Percentiles rank a stretch among this genome's conserved stretches.
Conservation (phyloP, 2,113 vertebrate species). For the Mugil cephalus region DNA sequence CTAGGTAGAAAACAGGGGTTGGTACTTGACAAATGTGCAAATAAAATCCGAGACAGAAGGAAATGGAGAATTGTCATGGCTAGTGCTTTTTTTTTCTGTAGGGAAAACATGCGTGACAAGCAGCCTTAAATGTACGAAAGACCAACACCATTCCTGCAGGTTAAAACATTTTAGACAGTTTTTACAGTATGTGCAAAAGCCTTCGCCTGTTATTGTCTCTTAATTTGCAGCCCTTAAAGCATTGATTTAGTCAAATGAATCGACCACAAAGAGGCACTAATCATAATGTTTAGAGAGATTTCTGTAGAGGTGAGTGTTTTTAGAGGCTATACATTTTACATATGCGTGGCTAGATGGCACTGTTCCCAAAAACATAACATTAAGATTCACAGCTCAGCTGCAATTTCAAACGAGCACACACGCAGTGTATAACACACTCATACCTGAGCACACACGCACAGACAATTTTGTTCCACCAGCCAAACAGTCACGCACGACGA, state of each 20-base stretch:
- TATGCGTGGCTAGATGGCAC: constrained; percentile 63
- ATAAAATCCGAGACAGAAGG: constrained; percentile 4
- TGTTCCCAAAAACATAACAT: constrained; percentile 48
- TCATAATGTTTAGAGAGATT: constrained; percentile 24
- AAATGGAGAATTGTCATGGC: neutral
- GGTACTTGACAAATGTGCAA: constrained; percentile 10
- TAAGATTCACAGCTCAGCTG: constrained; percentile 64
- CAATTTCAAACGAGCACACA: constrained; percentile 21
- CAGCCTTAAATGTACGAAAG: constrained; percentile 14
- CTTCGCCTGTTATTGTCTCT: constrained; percentile 16
- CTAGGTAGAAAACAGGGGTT: neutral
- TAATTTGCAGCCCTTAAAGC: constrained; percentile 66
- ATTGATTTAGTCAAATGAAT: constrained; percentile 40
- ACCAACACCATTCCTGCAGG: constrained; percentile 1
- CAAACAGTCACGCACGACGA: neutral
- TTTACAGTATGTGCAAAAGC: constrained; percentile 29
- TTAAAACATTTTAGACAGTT: constrained; percentile 7
- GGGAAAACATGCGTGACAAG: constrained; percentile 8
- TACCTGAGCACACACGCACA: constrained; percentile 21
- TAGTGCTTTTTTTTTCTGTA: neutral
- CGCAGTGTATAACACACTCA: constrained; percentile 7
- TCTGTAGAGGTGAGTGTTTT: constrained; percentile 29
- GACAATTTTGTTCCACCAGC: constrained; percentile 6
- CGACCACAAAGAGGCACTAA: constrained; percentile 66
- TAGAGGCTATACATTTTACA: constrained; percentile 38